Conservation (phyloP, 2,888 invertebrate species). For the Ethmia dodecea region DNA sequence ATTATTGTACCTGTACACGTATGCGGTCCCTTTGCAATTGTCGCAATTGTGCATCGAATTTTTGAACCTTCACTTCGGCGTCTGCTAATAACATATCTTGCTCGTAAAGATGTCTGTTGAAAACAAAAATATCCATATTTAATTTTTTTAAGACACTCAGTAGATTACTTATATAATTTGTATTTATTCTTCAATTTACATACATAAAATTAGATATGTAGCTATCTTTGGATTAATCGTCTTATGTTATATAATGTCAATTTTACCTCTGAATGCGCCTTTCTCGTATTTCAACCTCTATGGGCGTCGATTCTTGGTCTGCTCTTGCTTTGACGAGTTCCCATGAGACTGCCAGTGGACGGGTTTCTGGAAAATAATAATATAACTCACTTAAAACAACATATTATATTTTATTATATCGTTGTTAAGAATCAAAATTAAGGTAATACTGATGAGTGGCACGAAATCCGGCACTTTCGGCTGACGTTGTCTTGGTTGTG, state of each 20-base stretch:
- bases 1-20: constrained; percentile 74
- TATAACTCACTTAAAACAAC: neutral
- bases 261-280: constrained; percentile 65
- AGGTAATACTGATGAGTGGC: constrained; percentile 43
- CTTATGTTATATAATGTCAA: too few relatives aligned
- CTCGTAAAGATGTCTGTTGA: constrained; percentile 74
- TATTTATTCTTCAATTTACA: too few relatives aligned
- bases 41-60: constrained; percentile 81
- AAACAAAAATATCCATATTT: too few relatives aligned
- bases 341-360: constrained; percentile 56
- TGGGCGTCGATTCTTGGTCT: constrained; percentile 59
- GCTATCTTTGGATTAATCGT: too few relatives aligned
- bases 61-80: constrained; percentile 76
- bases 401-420: neutral
- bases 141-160: too few relatives aligned
- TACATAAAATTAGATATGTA: too few relatives aligned
- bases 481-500: constrained; percentile 37
- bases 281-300: constrained; percentile 77
- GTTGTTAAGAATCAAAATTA: neutral
- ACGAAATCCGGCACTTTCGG: constrained; percentile 44
- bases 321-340: constrained; percentile 47
- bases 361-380: constrained; percentile 35
- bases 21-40: constrained; percentile 76
- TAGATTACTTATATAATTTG: too few relatives aligned
- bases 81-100: constrained; percentile 81